These are phyloP conservation scores for Acipenser transmontanus DNA, from an alignment of 2,797 vertebrate genomes.

Conservation along the genomic window DNA sequence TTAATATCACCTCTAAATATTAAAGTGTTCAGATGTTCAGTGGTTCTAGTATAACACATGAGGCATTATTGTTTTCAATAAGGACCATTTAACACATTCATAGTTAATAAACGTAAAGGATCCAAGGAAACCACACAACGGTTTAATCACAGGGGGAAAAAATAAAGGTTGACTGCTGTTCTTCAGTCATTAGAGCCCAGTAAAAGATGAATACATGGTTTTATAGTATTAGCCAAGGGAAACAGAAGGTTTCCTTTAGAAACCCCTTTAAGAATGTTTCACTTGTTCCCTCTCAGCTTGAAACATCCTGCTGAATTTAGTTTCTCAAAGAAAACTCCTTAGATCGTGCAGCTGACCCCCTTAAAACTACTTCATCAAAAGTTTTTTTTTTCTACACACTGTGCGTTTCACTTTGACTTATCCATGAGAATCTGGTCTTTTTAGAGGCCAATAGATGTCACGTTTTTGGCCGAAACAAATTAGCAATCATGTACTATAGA, in stretches of 20 bases:
- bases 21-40: too few species aligned
- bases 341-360: slow-evolving; percentile 13
- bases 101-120: too few species aligned
- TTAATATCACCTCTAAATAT: too few species aligned
- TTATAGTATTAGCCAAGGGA: background rate
- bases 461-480: too few species aligned
- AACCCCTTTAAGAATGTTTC: slow-evolving; percentile 11
- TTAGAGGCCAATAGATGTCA: too few species aligned
- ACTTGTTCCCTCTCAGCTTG: slow-evolving; percentile 13
- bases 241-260: background rate
- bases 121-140: too few species aligned
- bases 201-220: slow-evolving; percentile 7
- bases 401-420: too few species aligned
- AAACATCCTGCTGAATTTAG: slow-evolving; percentile 8
- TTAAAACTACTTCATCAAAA: slow-evolving; percentile 9
- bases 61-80: too few species aligned
- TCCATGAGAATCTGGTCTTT: too few species aligned
- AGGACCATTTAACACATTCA: too few species aligned
- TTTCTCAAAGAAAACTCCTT: slow-evolving; percentile 6
- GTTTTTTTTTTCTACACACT: background rate
- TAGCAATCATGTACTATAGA: too few species aligned
- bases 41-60: too few species aligned
- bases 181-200: background rate
- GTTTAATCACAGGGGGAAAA: background rate
- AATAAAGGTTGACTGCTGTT: background rate